phyloP scores from a whole-genome alignment of 2,888 invertebrate genomes.

The Drosophila mayaguana region DNA sequence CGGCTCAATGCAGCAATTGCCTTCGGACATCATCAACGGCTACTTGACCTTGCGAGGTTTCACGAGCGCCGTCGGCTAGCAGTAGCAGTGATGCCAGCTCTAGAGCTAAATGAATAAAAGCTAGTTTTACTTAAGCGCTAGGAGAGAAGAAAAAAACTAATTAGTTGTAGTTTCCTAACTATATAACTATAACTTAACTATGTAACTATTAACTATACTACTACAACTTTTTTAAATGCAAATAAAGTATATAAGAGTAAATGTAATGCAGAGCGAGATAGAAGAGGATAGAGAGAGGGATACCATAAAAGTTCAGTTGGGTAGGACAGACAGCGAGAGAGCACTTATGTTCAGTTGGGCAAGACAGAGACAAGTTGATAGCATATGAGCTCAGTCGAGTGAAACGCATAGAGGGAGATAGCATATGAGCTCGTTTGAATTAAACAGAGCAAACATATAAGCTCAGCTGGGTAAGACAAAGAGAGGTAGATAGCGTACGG shows the following conservation, averaged over 20 bases:
- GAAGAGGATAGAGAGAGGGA: no score
- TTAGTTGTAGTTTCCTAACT: not conserved
- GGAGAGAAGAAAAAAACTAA: not conserved
- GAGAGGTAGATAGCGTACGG: no score
- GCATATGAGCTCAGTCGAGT: not conserved
- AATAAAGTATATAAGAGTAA: not conserved
- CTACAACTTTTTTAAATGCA: not conserved
- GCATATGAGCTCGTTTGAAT: not conserved
- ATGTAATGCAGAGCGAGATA: not conserved
- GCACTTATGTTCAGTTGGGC: not conserved
- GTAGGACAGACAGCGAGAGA: not conserved
- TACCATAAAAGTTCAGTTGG: no score
- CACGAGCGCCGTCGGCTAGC: slow-evolving; percentile 82
- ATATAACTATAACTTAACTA: not conserved
- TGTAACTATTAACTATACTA: not conserved
- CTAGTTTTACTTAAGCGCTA: not conserved
- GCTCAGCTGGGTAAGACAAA: no score
- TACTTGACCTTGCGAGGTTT: slow-evolving; percentile 92
- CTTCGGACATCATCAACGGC: slow-evolving; percentile 96
- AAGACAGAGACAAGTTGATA: not conserved
- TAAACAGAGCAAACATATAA: no score
- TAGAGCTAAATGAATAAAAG: not conserved
- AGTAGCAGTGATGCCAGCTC: not conserved
- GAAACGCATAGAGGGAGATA: not conserved
- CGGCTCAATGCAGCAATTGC: slow-evolving; percentile 92